Percentiles rank a stretch among this genome's conserved stretches.
Conservation (phyloP, 2,113 vertebrate species). For the Turdus rufiventris region DNA sequence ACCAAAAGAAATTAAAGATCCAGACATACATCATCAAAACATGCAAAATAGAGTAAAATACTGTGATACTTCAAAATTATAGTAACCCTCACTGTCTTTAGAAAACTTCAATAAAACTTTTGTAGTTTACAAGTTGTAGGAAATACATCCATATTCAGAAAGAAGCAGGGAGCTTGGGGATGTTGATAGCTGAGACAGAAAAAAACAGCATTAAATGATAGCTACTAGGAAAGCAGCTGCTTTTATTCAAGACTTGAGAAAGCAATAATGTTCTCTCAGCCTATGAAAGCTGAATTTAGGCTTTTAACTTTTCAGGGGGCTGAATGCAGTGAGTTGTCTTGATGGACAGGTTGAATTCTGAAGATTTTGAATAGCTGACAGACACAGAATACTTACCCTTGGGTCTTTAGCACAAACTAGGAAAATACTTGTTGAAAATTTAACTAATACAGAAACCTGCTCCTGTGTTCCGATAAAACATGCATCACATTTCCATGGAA, state of each 20-base stretch:
- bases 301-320: neutral
- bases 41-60: neutral
- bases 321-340: neutral
- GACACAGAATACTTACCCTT: neutral
- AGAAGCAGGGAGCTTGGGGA: neutral
- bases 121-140: neutral
- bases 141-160: neutral
- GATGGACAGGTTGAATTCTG: neutral
- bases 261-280: neutral
- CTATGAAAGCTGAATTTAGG: neutral
- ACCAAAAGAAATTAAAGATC: neutral
- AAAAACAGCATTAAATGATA: neutral
- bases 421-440: neutral
- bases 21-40: neutral
- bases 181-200: neutral
- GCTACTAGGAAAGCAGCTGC: neutral
- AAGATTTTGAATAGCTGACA: neutral
- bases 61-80: rapidly evolving
- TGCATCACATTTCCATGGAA: rapidly evolving
- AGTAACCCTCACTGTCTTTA: neutral
- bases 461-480: neutral
- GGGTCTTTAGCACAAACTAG: neutral
- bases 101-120: neutral
- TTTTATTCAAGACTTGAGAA: neutral
- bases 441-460: neutral